Evolutionary conservation across 37 sponge, comb jelly and placozoan species (phyloP), one percentile per base, ranked within the genome.

Genomic region (Geodia barretti): DNA sequence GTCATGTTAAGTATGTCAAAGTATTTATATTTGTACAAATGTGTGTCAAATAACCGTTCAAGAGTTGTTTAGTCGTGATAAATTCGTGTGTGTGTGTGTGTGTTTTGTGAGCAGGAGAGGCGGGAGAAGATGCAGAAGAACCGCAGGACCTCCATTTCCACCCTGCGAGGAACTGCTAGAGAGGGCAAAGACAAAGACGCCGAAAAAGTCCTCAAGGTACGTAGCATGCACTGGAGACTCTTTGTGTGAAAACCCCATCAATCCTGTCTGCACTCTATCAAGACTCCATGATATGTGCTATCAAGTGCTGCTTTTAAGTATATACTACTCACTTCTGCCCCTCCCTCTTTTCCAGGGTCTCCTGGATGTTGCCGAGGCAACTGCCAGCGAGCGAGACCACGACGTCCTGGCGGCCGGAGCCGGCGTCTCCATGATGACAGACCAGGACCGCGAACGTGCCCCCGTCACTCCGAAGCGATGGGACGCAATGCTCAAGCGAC

Each of bases 141-240:
- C 33, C 72, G 89, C 11, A 29, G 42, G 9, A 78, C 36, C 35
- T 77, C 83, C 20, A 30, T 60, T 14, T 31, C 72, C 2, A 36
- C 63, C 2, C 47, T 24, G 33, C 30, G 72, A 37, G 70, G 65
- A 17, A 47, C 11, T 41, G 43, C 47, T 60, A 30, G 58, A 3
- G 41, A 23, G 7, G 72, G 7, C 2, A 87, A 87, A 11, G 72
- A 70, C 9, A 79, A 30, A 5, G 75, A 84, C 59, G 91, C 91
- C 21, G 73, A 79, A 60, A 92, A 92, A 87, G 92, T 92, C 9
- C 73, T 92, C 60, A 83, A 92, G 84, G 92, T 90, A 76, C 2
- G 14, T 2, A n/a, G 8, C 28, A 29, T 29, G 7, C 67, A 65
- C 28, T 24, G n/a, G 17, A 65, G 67, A 11, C 20, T 14, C 26